Base-by-base conservation (phyloP, 1,140 invertebrate species). In the Drosophila sp. region DNA sequence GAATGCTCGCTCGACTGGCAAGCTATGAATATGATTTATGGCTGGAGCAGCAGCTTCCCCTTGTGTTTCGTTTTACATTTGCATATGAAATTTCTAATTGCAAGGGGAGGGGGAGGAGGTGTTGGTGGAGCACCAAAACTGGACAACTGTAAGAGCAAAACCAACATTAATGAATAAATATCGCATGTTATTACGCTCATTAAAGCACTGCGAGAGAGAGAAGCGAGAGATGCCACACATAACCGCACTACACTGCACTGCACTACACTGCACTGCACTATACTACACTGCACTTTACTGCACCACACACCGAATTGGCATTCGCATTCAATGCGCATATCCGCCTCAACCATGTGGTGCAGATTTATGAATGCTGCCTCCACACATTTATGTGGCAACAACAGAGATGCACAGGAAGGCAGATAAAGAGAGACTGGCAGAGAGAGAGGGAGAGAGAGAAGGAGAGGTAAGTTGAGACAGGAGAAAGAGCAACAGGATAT, bases 21-120 rank as follows among this genome's bases (percentile, higher is more conserved):
- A 74, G 61, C 79, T 74, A 81, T 81, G 79, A 81, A 82, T 78
- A 75, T 79, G 76, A 82, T 82, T 79, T 83, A 76, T 71, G 14
- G 7, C 2, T 58, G 41, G 11, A n/a, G 46, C 38, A 29, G 13
- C 61, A 54, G 51, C 43, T 16, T 25, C 43, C 43, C 43, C 43
- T 21, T 45, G 2, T 59, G 43, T 7, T 32, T 14, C 9, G 11
- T 11, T 11, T 36, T 6, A 14, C 57, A 70, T 41, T 74, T 70
- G 57, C 65, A 74, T 74, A 70, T 70, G 18, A 43, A 74, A 62
- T 70, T 62, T 70, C 65, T 74, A 74, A 72, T 72, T 72, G 70
- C 62, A 16, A 54, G 14, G n/a, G 27, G 27, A 14, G n/a, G 25
- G 8, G 34, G 8, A 13, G 16, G n/a, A 21, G 38, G n/a, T n/a